phyloP scores from a whole-genome alignment of 2,888 invertebrate genomes.

The Cephus rjabovi region DNA sequence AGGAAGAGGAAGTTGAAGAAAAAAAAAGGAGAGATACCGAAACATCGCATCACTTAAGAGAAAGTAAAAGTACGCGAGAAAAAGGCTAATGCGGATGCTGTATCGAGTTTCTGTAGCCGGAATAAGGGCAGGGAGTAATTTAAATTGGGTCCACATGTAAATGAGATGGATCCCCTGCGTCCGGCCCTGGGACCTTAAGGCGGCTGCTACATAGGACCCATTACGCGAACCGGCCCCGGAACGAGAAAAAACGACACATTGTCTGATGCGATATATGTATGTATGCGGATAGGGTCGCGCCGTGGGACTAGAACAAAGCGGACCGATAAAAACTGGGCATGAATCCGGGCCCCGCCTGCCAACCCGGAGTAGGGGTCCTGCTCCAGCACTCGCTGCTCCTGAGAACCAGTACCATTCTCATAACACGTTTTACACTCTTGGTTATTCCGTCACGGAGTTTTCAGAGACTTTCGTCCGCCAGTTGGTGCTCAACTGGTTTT shows the following conservation, averaged over 20 bases:
- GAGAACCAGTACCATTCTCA: neutral
- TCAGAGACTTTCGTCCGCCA: neutral
- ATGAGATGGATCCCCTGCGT: neutral
- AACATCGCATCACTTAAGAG: neutral
- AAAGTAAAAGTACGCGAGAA: neutral
- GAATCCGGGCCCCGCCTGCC: slow-evolving; percentile 40
- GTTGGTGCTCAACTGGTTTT: neutral
- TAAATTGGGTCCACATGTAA: neutral
- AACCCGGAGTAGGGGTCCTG: slow-evolving; percentile 6
- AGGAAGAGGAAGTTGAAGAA: neutral
- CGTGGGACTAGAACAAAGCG: slow-evolving; percentile 61
- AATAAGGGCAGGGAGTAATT: neutral
- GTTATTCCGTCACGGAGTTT: neutral
- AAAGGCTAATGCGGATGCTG: neutral
- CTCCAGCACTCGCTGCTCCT: neutral
- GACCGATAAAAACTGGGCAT: slow-evolving; percentile 60
- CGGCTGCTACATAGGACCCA: neutral
- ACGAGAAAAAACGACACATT: slow-evolving; percentile 63
- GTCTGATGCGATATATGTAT: slow-evolving; percentile 53
- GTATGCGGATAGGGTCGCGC: slow-evolving; percentile 51
- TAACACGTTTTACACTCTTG: neutral
- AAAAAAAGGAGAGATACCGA: neutral
- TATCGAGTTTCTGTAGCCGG: neutral
- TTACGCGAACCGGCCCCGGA: slow-evolving; percentile 42
- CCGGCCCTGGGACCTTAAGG: neutral